phyloP scores from a whole-genome alignment of 2,113 vertebrate species.

The Solenodon paradoxus region DNA sequence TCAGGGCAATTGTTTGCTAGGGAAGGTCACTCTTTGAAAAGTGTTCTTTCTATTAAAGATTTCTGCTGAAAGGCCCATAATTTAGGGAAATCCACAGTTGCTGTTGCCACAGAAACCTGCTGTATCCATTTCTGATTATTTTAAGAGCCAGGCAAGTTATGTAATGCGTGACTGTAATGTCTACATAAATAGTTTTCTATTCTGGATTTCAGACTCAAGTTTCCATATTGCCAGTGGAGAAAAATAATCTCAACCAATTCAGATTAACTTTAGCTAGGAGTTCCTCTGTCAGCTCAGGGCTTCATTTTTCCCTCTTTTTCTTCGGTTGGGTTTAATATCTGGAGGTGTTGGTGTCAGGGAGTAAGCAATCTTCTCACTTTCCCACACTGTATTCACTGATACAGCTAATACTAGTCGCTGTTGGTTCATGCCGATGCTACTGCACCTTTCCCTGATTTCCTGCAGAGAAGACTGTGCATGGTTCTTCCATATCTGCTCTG shows the following conservation, averaged over 20 bases:
- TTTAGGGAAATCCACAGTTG: not conserved
- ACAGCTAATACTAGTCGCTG: not conserved
- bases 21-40: not conserved
- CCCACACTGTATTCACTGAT: not conserved
- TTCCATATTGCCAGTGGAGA: not conserved
- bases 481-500: not conserved
- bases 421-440: fast-evolving
- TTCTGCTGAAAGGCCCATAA: not conserved
- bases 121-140: not conserved
- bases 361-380: not conserved
- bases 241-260: not conserved
- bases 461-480: not conserved
- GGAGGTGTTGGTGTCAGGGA: no score
- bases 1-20: not conserved
- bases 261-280: not conserved
- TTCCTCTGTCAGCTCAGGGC: not conserved
- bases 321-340: not conserved
- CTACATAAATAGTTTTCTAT: not conserved
- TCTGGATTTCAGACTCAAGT: not conserved
- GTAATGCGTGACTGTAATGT: not conserved
- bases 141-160: not conserved
- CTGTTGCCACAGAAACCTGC: not conserved
- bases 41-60: not conserved
- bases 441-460: not conserved
- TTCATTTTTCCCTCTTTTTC: not conserved